Conservation (phyloP, 2,888 invertebrate genomes). For the Tribolium freemani region DNA sequence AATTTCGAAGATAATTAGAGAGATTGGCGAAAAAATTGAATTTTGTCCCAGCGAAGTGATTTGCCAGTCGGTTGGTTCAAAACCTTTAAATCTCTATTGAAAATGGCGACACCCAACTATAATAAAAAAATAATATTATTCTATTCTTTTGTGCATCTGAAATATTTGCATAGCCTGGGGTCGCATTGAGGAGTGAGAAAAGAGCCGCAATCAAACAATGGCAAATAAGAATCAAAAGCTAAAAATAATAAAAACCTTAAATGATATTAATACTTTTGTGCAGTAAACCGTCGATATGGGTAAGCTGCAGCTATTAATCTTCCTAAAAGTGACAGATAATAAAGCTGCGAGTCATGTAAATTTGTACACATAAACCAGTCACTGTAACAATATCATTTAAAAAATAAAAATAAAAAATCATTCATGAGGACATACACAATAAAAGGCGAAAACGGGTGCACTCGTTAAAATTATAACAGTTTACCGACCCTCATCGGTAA, state of each 20-base stretch:
- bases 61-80: background rate
- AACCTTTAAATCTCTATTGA: background rate
- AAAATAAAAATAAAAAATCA: conserved; percentile 54
- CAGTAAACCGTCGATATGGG: conserved; percentile 54
- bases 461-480: conserved; percentile 62
- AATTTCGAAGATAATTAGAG: conserved; percentile 26
- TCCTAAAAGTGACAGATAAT: conserved; percentile 64
- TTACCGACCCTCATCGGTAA: conserved; percentile 59
- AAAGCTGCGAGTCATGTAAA: conserved; percentile 61
- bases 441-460: conserved; percentile 62
- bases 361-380: conserved; percentile 63
- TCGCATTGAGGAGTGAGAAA: background rate
- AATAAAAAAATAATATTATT: too few relatives aligned
- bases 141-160: background rate
- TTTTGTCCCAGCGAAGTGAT: background rate
- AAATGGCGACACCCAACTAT: background rate
- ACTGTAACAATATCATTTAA: conserved; percentile 63
- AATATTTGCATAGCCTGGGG: background rate
- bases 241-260: conserved; percentile 52
- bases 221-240: conserved; percentile 37
- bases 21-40: background rate
- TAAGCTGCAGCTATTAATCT: conserved; percentile 51
- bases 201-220: conserved; percentile 5
- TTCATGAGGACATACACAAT: conserved; percentile 58
- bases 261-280: conserved; percentile 57